A percentile compares a stretch with the other conserved stretches of the same genome.
These are phyloP conservation scores for Lynx canadensis DNA, from an alignment of 2,113 vertebrate genomes.

Conservation along the genomic window DNA sequence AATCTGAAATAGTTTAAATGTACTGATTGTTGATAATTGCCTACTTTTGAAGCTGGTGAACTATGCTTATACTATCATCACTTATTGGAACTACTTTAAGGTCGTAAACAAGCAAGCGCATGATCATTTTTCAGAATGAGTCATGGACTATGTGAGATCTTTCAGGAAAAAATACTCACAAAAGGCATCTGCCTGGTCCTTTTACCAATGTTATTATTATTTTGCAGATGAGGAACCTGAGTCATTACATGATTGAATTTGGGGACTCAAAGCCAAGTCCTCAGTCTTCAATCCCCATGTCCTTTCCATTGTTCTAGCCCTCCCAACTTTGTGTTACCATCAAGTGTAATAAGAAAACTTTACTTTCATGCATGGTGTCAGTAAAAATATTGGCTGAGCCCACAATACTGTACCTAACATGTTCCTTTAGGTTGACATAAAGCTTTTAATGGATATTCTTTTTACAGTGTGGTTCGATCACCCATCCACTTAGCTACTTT, in stretches of 20 bases:
- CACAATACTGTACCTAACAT: not conserved
- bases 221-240: conserved; percentile 5
- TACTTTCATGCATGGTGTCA: not conserved
- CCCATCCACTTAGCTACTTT: not conserved
- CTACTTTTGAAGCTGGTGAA: not conserved
- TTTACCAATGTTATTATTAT: not conserved
- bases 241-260: not conserved
- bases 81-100: not conserved
- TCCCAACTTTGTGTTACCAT: not conserved
- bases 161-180: not conserved
- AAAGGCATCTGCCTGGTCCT: not conserved
- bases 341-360: not conserved
- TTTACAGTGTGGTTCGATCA: not conserved
- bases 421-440: not conserved
- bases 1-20: conserved; percentile 37
- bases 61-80: not conserved
- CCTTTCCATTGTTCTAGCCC: not conserved
- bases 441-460: not conserved
- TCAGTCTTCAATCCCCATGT: not conserved
- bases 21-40: not conserved
- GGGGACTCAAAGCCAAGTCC: not conserved
- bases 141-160: not conserved
- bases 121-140: not conserved
- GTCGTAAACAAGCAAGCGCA: not conserved
- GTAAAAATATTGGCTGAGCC: not conserved